These are phyloP conservation scores for Nomada fucata DNA, from an alignment of 2,888 invertebrate species.

Conservation along the genomic window DNA sequence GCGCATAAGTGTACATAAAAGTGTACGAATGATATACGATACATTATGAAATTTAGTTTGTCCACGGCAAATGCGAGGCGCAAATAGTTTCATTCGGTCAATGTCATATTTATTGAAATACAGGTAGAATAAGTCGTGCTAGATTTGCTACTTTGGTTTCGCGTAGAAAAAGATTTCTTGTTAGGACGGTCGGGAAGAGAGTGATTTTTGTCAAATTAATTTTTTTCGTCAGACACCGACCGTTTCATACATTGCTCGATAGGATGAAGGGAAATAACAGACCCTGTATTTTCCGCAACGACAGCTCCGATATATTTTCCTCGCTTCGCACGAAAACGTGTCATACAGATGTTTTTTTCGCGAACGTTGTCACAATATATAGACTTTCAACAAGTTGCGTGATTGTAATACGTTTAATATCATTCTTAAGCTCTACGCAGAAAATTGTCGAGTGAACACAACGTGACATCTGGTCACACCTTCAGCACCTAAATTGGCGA, in stretches of 20 bases:
- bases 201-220: neutral
- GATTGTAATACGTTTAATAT: constrained; percentile 32
- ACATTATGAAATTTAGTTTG: neutral
- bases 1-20: too few relatives aligned
- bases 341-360: constrained; percentile 35
- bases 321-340: constrained; percentile 44
- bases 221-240: neutral
- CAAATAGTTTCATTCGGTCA: neutral
- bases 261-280: constrained; percentile 29
- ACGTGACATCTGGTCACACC: constrained; percentile 53
- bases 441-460: constrained; percentile 70
- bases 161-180: too few relatives aligned
- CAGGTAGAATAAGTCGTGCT: neutral
- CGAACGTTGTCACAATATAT: constrained; percentile 38
- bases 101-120: neutral
- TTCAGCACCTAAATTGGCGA: constrained; percentile 46
- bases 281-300: constrained; percentile 42
- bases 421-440: constrained; percentile 66
- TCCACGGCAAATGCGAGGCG: too few relatives aligned
- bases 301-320: constrained; percentile 57
- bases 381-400: constrained; percentile 60
- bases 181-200: too few relatives aligned
- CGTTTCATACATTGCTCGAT: neutral
- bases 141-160: too few relatives aligned
- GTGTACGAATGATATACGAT: neutral